Evolutionary conservation across 2,113 vertebrate species (phyloP).

Genomic region (Podarcis muralis): DNA sequence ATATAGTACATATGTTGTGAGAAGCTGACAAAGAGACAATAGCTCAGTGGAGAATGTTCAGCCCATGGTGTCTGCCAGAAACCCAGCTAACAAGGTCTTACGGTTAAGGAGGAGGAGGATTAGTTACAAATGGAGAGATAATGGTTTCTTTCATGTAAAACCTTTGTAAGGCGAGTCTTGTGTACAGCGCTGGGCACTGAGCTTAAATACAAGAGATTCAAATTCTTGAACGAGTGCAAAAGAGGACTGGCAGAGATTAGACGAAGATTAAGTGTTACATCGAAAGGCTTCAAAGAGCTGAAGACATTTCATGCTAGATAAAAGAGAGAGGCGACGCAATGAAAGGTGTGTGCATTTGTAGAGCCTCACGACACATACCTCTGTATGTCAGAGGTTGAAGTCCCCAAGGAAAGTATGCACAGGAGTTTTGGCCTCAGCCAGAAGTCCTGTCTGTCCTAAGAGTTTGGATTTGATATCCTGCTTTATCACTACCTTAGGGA

Average conservation of each 20-base stretch:
- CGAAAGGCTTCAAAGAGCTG: not conserved
- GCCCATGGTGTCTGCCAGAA: not conserved
- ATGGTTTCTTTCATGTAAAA: constrained; percentile 7
- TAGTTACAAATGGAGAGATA: not conserved
- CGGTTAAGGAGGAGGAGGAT: not conserved
- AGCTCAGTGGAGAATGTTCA: not conserved
- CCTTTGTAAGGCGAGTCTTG: not conserved
- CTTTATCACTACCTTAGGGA: too few species aligned
- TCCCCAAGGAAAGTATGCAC: not conserved
- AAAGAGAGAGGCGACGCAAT: not conserved
- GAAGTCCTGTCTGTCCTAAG: not conserved
- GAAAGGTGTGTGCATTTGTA: not conserved
- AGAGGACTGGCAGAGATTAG: not conserved
- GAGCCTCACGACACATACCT: not conserved
- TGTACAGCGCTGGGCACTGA: not conserved
- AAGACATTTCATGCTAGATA: not conserved
- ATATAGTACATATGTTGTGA: not conserved
- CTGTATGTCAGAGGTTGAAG: not conserved
- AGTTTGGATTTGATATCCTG: too few species aligned
- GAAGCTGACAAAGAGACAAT: not conserved
- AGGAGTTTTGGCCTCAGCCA: not conserved
- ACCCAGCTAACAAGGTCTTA: not conserved
- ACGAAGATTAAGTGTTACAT: rapidly evolving
- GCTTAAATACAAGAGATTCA: constrained; percentile 10
- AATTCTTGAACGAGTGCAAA: not conserved